Conservation (phyloP, 2,888 invertebrate genomes). For the Phaonia tiefii region DNA sequence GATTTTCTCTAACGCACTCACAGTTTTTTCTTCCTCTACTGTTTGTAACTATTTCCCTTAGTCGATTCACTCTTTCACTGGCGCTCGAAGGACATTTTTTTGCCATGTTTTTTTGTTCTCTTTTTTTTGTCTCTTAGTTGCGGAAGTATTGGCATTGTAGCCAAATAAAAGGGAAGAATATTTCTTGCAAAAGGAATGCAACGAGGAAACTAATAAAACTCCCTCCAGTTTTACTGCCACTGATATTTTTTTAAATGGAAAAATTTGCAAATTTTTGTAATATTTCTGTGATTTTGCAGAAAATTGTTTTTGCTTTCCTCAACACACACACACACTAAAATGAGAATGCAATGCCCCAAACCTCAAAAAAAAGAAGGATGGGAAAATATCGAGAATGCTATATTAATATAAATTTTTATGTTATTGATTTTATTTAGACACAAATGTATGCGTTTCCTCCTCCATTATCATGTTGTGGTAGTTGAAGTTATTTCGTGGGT, state of each 20-base stretch:
- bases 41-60: background rate
- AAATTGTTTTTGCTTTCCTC: constrained; percentile 7
- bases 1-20: constrained; percentile 31
- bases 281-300: constrained; percentile 1
- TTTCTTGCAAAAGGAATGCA: background rate
- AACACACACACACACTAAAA: background rate
- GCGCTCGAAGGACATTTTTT: background rate
- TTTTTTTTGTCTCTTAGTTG: constrained; percentile 1
- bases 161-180: background rate
- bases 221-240: constrained; percentile 1
- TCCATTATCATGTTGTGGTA: too few relatives aligned
- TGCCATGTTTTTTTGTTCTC: constrained; percentile 10
- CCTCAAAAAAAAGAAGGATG: constrained; percentile 1
- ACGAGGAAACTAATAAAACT: constrained; percentile 12
- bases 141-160: constrained; percentile 29
- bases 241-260: constrained; percentile 9
- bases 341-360: background rate
- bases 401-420: constrained; percentile 17
- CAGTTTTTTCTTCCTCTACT: constrained; percentile 15
- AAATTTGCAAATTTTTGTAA: constrained; percentile 14
- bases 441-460: background rate
- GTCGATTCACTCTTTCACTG: background rate
- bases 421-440: constrained; percentile 7
- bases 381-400: background rate
- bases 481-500: too few relatives aligned